Conservation (phyloP, 2,113 vertebrate species). For the Eubucco bourcierii region DNA sequence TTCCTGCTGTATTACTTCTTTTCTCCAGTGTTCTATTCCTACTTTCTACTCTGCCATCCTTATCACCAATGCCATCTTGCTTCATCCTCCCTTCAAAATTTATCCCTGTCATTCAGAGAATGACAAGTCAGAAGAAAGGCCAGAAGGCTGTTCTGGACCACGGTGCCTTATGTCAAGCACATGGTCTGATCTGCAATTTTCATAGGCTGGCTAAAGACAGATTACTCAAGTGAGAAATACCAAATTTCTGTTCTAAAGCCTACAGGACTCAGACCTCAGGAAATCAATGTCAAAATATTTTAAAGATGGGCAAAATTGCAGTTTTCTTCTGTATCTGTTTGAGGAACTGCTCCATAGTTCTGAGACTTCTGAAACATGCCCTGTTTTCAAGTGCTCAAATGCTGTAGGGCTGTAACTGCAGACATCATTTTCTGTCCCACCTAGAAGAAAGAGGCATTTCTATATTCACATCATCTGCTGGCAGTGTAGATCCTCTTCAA, state of each 20-base stretch:
- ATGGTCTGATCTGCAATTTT: neutral
- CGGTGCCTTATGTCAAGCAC: neutral
- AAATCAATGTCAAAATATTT: neutral
- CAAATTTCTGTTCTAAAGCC: neutral
- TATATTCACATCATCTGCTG: neutral
- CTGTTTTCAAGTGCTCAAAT: neutral
- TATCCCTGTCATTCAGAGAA: neutral
- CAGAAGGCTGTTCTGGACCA: neutral
- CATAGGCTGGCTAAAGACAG: neutral
- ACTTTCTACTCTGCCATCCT: neutral
- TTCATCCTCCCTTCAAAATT: neutral
- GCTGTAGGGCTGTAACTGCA: neutral
- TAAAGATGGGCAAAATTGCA: neutral
- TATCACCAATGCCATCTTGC: neutral
- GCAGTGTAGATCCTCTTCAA: neutral
- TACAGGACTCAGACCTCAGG: neutral
- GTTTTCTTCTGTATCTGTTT: neutral
- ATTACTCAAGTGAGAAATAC: neutral
- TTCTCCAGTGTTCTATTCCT: neutral
- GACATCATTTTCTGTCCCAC: neutral
- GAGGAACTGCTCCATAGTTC: neutral
- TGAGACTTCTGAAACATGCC: neutral
- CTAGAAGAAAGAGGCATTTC: neutral
- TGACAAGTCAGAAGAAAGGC: neutral
- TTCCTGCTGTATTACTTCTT: neutral